phyloP scores from a whole-genome alignment of 2,797 vertebrate genomes.

The Cyclopterus lumpus region DNA sequence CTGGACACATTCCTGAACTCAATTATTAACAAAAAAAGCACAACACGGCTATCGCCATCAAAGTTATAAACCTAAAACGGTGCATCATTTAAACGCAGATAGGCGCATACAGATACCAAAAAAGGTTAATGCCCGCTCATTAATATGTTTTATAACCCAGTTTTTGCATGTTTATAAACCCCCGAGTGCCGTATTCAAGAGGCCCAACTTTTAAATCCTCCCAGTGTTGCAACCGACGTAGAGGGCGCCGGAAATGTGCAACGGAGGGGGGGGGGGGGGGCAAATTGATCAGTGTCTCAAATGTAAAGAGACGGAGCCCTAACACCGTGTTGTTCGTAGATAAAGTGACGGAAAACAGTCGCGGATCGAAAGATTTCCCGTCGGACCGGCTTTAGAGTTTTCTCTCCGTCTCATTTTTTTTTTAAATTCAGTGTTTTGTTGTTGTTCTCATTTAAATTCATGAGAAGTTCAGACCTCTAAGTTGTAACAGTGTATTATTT shows the following conservation, averaged over 20 bases:
- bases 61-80: slow-evolving; percentile 56
- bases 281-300: slow-evolving; percentile 42
- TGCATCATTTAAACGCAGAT: slow-evolving; percentile 58
- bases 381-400: neutral
- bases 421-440: neutral
- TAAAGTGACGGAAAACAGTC: slow-evolving; percentile 26
- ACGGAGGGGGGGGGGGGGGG: neutral
- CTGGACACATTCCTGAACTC: slow-evolving; percentile 54
- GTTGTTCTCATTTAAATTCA: neutral
- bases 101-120: slow-evolving; percentile 10
- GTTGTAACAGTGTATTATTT: neutral
- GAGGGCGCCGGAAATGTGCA: slow-evolving; percentile 18
- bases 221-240: slow-evolving; percentile 67
- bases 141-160: slow-evolving; percentile 63
- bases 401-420: slow-evolving; percentile 14
- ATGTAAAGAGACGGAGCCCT: slow-evolving; percentile 24
- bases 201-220: slow-evolving; percentile 63
- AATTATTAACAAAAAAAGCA: slow-evolving; percentile 59
- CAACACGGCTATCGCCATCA: slow-evolving; percentile 28
- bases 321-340: slow-evolving; percentile 40
- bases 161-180: slow-evolving; percentile 70
- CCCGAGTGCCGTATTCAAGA: slow-evolving; percentile 43
- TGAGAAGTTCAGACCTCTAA: neutral
- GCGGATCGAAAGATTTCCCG: slow-evolving; percentile 27
- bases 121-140: slow-evolving; percentile 63